A percentile compares a stretch with the other conserved stretches of the same genome.
Conservation (phyloP, 2,797 vertebrate genomes). For the Arremon aurantiirostris region DNA sequence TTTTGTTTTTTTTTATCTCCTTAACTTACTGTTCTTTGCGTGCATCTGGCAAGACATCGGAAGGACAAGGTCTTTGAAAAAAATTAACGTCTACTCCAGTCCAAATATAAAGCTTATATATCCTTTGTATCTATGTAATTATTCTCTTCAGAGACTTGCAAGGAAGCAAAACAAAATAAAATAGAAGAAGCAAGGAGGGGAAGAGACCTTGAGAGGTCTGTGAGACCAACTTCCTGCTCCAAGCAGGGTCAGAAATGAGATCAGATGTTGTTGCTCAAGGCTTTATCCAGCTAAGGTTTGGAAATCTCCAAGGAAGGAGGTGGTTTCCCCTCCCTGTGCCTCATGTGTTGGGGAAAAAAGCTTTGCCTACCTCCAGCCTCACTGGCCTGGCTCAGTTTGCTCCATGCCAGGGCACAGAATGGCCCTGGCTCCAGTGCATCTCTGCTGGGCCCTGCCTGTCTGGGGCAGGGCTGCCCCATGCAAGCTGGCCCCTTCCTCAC, state of each 20-base stretch:
- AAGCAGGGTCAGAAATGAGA: not conserved
- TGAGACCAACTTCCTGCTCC: not conserved
- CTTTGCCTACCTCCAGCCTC: not conserved
- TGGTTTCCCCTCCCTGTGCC: not conserved
- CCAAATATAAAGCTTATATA: not conserved
- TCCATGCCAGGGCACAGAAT: not conserved
- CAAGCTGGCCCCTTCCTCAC: not conserved
- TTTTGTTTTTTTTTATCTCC: not conserved
- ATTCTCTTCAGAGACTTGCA: not conserved
- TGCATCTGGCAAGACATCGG: not conserved
- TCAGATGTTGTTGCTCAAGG: not conserved
- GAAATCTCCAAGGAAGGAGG: fast-evolving
- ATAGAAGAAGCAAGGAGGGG: not conserved
- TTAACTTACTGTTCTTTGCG: not conserved
- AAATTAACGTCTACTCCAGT: not conserved
- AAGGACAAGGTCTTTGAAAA: not conserved
- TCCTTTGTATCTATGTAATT: not conserved
- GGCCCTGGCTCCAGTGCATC: fast-evolving
- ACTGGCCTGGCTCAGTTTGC: not conserved
- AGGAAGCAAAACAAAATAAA: not conserved
- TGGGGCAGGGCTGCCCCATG: not conserved
- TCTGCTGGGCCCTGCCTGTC: not conserved
- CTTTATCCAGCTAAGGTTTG: not conserved
- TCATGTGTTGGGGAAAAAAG: not conserved
- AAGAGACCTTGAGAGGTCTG: not conserved